Conservation (phyloP, 2,113 vertebrate species). For the Mus pahari region DNA sequence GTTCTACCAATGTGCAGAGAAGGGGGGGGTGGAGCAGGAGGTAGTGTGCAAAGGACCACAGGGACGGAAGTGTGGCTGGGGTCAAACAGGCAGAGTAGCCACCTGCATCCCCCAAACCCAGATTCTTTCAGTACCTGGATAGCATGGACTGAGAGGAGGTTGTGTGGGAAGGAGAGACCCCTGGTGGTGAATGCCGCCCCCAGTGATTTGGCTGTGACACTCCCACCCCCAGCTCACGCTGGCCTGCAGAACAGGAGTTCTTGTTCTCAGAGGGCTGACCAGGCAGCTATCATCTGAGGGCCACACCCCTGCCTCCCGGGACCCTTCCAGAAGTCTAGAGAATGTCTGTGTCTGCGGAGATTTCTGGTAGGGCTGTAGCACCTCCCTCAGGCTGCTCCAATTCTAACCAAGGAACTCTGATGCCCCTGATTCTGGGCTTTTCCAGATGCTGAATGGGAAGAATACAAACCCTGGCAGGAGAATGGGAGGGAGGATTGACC, state of each 20-base stretch:
- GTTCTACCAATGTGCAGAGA: background rate
- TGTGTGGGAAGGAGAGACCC: conserved; percentile 31
- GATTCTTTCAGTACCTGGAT: background rate
- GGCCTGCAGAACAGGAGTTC: background rate
- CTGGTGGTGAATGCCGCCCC: conserved; percentile 61
- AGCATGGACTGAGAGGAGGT: background rate
- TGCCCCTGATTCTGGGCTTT: background rate
- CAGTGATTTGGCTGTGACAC: conserved; percentile 20
- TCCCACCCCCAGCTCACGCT: background rate
- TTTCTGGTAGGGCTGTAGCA: background rate
- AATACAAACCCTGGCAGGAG: background rate
- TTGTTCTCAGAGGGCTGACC: background rate
- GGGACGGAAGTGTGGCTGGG: accelerated
- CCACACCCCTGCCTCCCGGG: background rate
- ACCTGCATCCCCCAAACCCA: background rate
- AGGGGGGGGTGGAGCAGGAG: background rate
- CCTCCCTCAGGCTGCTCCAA: conserved; percentile 56
- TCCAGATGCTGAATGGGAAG: background rate
- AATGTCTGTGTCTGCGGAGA: background rate
- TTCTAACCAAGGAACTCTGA: background rate
- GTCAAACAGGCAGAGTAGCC: background rate
- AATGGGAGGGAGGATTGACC: background rate
- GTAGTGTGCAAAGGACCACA: background rate
- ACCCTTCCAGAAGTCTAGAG: background rate
- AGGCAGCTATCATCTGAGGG: background rate